phyloP scores from a whole-genome alignment of 2,113 vertebrate genomes.

The Mellivora capensis region DNA sequence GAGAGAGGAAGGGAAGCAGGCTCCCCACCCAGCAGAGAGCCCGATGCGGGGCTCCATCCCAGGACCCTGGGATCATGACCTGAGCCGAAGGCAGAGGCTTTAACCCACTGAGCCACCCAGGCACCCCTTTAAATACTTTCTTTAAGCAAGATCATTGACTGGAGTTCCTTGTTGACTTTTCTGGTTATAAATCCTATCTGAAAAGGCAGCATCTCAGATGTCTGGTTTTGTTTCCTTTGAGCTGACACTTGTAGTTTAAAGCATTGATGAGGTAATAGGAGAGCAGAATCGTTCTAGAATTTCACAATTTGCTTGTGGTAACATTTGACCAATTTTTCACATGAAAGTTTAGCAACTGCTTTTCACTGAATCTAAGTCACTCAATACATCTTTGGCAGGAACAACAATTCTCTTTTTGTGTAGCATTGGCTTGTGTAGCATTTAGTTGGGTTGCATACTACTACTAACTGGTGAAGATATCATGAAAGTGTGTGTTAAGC shows the following conservation, averaged over 20 bases:
- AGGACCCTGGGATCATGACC: too few relatives aligned
- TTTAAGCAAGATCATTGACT: not conserved
- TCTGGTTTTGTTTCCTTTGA: conserved; percentile 27
- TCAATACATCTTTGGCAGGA: not conserved
- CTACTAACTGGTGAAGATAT: not conserved
- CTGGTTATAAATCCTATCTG: not conserved
- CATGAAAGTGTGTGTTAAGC: not conserved
- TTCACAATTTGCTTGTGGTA: not conserved
- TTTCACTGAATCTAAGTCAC: not conserved
- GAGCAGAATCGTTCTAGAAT: not conserved
- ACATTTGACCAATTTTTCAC: not conserved
- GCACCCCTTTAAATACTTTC: not conserved
- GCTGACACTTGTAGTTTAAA: not conserved
- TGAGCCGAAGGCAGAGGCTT: too few relatives aligned
- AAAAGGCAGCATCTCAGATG: not conserved
- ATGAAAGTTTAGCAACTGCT: not conserved
- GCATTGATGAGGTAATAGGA: not conserved
- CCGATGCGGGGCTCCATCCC: too few relatives aligned
- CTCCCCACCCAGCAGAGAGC: too few relatives aligned
- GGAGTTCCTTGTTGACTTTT: not conserved
- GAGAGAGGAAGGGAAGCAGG: too few relatives aligned
- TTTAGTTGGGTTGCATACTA: not conserved
- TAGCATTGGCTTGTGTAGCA: not conserved
- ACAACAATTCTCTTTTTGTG: not conserved
- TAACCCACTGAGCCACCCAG: too few relatives aligned